Conservation (phyloP, 2,888 invertebrate genomes). For the Oscheius sp. region DNA sequence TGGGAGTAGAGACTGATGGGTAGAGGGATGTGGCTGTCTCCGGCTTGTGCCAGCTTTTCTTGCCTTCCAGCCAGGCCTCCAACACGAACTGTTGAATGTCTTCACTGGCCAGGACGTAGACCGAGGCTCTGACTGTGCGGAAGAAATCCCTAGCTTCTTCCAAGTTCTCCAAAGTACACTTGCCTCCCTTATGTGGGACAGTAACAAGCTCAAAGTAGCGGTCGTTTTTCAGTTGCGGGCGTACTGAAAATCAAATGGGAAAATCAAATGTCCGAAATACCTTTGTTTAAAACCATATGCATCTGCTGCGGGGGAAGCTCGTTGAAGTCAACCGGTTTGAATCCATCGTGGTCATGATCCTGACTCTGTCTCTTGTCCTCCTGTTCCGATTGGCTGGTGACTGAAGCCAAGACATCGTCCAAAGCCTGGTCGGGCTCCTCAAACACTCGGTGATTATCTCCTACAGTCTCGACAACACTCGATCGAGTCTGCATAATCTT, state of each 20-base stretch:
- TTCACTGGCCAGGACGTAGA: constrained; percentile 33
- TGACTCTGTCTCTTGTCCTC: constrained; percentile 6
- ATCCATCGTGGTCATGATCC: neutral
- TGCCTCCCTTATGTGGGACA: constrained; percentile 32
- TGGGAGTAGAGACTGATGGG: constrained; percentile 20
- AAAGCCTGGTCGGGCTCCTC: constrained; percentile 33
- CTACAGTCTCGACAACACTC: constrained; percentile 33
- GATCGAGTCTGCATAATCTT: constrained; percentile 37
- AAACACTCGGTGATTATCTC: constrained; percentile 18
- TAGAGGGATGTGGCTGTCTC: constrained; percentile 13
- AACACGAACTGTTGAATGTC: constrained; percentile 33
- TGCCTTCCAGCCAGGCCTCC: constrained; percentile 35
- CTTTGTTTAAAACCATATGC: constrained; percentile 19
- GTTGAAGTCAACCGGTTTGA: constrained; percentile 22
- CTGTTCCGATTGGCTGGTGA: constrained; percentile 32
- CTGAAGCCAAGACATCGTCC: constrained; percentile 28
- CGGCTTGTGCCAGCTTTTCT: constrained; percentile 29
- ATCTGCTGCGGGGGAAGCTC: constrained; percentile 19
- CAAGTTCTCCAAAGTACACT: constrained; percentile 30
- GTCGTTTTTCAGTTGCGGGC: constrained; percentile 25
- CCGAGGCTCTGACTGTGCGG: constrained; percentile 20
- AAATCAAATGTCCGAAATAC: neutral
- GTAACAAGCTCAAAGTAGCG: constrained; percentile 37
- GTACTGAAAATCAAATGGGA: constrained; percentile 2
- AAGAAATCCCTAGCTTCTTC: constrained; percentile 37